Percentiles rank a stretch among this genome's conserved stretches.
phyloP scores from a whole-genome alignment of 2,888 invertebrate genomes.

The Sinhomidia bicolor region DNA sequence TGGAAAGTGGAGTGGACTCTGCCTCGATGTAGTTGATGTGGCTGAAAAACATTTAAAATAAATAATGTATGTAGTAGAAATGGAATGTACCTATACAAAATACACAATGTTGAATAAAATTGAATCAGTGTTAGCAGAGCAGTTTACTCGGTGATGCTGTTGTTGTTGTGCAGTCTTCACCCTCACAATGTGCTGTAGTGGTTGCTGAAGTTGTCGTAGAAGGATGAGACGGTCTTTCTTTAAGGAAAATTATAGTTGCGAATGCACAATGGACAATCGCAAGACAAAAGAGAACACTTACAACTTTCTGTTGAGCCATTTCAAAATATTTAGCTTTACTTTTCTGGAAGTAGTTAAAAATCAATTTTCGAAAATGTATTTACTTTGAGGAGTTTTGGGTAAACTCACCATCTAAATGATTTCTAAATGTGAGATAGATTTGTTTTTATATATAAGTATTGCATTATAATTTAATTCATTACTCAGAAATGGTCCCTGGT shows the following conservation, averaged over 20 bases:
- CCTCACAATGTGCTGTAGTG: background rate
- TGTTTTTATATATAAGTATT: too few relatives aligned
- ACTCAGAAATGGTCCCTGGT: background rate
- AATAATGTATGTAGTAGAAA: too few relatives aligned
- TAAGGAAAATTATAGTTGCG: constrained; percentile 19
- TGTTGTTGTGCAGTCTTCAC: background rate
- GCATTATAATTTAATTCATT: too few relatives aligned
- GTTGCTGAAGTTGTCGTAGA: background rate
- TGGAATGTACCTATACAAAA: too few relatives aligned
- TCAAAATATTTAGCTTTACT: background rate
- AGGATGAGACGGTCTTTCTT: background rate
- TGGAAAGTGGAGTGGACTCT: too few relatives aligned
- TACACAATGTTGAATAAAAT: too few relatives aligned
- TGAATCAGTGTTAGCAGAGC: too few relatives aligned
- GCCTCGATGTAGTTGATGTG: too few relatives aligned
- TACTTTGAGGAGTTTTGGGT: background rate
- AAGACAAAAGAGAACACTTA: background rate
- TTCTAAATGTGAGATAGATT: background rate
- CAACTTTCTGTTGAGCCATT: background rate
- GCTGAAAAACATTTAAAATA: too few relatives aligned
- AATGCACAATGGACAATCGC: background rate
- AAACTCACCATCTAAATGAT: background rate
- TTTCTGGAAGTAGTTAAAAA: background rate
- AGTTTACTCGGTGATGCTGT: background rate
- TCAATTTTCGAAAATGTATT: background rate